Evolutionary conservation across 2,113 vertebrate species (phyloP).

Genomic region (Clarias macrocephalus): DNA sequence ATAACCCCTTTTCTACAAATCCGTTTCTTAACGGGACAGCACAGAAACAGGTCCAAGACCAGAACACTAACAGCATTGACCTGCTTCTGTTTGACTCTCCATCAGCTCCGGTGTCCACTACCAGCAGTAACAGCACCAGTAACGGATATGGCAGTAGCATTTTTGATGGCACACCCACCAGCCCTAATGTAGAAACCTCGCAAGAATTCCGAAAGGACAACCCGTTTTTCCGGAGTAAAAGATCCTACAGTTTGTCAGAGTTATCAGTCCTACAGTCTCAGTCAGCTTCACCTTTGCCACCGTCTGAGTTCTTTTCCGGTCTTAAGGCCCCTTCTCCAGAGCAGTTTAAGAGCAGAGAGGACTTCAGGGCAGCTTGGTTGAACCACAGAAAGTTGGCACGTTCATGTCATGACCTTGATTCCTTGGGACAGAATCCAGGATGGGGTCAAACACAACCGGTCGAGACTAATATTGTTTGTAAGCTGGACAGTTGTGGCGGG

Average conservation of each 20-base stretch:
- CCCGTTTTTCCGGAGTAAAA: slow-evolving; percentile 91
- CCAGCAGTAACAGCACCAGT: slow-evolving; percentile 51
- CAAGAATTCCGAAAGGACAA: slow-evolving; percentile 78
- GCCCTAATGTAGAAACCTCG: slow-evolving; percentile 61
- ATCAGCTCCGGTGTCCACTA: slow-evolving; percentile 56
- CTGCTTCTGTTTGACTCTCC: slow-evolving; percentile 81
- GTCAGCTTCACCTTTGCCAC: slow-evolving; percentile 67
- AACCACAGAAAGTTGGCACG: slow-evolving; percentile 92
- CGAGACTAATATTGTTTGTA: slow-evolving; percentile 91
- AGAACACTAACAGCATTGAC: slow-evolving; percentile 72
- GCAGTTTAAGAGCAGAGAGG: slow-evolving; percentile 94
- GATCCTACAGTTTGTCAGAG: slow-evolving; percentile 94
- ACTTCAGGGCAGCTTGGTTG: slow-evolving; percentile 92
- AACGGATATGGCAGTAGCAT: slow-evolving; percentile 74
- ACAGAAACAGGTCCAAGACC: slow-evolving; percentile 47
- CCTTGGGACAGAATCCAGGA: slow-evolving; percentile 90
- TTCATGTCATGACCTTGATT: slow-evolving; percentile 92
- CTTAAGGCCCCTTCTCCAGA: slow-evolving; percentile 89
- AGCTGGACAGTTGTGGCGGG: slow-evolving; percentile 86
- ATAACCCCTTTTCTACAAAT: slow-evolving; percentile 84
- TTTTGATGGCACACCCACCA: slow-evolving; percentile 69
- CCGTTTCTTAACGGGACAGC: slow-evolving; percentile 76
- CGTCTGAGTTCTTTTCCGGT: slow-evolving; percentile 80
- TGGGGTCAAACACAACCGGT: slow-evolving; percentile 98
- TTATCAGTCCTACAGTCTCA: slow-evolving; percentile 88